These are phyloP conservation scores for Rhinichthys osculus DNA, from an alignment of 2,797 vertebrate species.

Conservation along the genomic window DNA sequence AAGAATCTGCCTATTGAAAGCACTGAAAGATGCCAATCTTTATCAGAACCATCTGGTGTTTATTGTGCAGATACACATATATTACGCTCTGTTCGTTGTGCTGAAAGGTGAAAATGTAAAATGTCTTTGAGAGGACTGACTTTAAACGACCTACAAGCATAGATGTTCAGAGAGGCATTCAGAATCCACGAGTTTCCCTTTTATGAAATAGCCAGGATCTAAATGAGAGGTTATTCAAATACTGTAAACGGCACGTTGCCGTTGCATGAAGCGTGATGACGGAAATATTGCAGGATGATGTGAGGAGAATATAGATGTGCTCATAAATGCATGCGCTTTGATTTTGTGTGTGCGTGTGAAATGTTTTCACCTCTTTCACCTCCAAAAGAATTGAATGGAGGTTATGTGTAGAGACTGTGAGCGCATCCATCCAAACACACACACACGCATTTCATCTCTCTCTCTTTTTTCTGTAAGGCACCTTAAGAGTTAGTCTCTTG, in stretches of 20 bases:
- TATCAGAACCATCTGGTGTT: not conserved
- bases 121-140: not conserved
- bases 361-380: slow-evolving; percentile 48
- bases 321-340: slow-evolving; percentile 16
- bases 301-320: slow-evolving; percentile 25
- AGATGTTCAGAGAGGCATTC: not conserved
- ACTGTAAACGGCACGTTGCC: not conserved
- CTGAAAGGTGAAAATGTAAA: not conserved
- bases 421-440: not conserved
- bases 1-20: slow-evolving; percentile 8
- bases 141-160: slow-evolving; percentile 3
- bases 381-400: slow-evolving; percentile 1
- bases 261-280: slow-evolving; percentile 19
- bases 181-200: not conserved
- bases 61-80: not conserved
- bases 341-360: slow-evolving; percentile 45
- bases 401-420: slow-evolving; percentile 1
- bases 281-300: slow-evolving; percentile 13
- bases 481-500: not conserved
- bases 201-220: not conserved
- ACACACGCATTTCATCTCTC: not conserved
- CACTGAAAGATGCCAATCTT: slow-evolving; percentile 2
- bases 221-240: not conserved
- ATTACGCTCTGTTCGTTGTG: not conserved
- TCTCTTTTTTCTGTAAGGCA: not conserved